Base-by-base conservation (phyloP, 2,113 vertebrate species). In the Pituophis catenifer region DNA sequence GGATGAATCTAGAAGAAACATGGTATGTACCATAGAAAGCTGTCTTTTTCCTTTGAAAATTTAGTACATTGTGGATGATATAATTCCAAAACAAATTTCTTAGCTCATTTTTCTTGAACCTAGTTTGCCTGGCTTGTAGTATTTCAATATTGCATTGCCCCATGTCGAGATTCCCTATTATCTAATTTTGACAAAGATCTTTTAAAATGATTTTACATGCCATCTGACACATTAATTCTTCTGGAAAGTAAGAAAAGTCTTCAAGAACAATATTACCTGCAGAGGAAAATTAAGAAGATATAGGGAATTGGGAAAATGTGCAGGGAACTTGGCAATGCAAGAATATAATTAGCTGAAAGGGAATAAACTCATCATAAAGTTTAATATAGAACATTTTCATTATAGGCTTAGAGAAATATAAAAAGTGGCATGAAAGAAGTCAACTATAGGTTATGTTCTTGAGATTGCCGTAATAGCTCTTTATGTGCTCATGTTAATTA, bases 401-500 rank as follows among this genome's bases (percentile, higher is more conserved):
- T 89, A n/a, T 53, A 85, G 57, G 10, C 91, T 90, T 86, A 89
- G 85, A 6, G 29, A 92, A 55, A n/a, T 92, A 87, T 89, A 65
- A 38, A 70, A 94, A 89, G 15, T 92, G 19, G 33, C 92, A 58
- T 62, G 57, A 52, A 81, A 86, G 89, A 95, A 93, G 19, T 88
- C 1, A 58, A 55, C 52, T 91, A 93, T 81, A 95, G 53, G 9
- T 75, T 1, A 88, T 95, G 59, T 86, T 50, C 23, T 7, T 95
- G n/a, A 96, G 95, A 96, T 94, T 12, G 53, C n/a, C 93, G 58
- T 58, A 96, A 94, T 44, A 95, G 81, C 94, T 50, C 95, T 96
- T 97, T 96, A 94, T 5, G 50, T 95, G 91, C 23, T n/a, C 86
- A 87, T 93, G 52, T 91, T 95, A 97, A 96, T 96, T 96, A 96